Evolutionary conservation across 1,140 invertebrate species (phyloP), one percentile per base, ranked within the genome.

Genomic region (Tetragnatha versicolor): DNA sequence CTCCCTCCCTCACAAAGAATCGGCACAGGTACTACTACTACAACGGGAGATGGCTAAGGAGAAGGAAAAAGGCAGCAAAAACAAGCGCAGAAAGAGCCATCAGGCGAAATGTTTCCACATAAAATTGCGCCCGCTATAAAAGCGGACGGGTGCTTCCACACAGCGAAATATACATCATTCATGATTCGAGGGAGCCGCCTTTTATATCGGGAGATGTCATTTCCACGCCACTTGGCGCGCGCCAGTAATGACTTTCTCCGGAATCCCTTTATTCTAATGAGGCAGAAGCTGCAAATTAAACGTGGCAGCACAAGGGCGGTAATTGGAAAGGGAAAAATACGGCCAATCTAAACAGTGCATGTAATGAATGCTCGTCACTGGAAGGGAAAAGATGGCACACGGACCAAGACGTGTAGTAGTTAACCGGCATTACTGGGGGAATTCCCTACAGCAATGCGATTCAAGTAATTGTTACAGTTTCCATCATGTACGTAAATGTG

Each of bases 131-230:
- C 49, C 42, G 9, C 42, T 39, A 31, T 49, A 58, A 58, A 58
- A 14, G 55, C 27, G 35, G 55, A 9, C 29, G 3, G n/a, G n/a
- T n/a, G n/a, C n/a, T n/a, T n/a, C 22, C 17, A 58, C 35, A 2
- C 17, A 33, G 17, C 27, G 22, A 31, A 14, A 65, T 45, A 47
- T 49, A 17, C 27, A 68, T 49, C 42, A 68, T 68, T 68, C 63
- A 49, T 47, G 42, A 68, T 68, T 68, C 35, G 9, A 14, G 29
- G 20, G 31, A 25, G 9, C 63, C 20, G 27, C 25, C 35, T 39
- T 39, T 63, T 22, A 63, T 60, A 60, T 63, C 14, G 22, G 22
- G 27, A 29, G 42, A 68, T 49, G 63, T 68, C 63, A 68, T 68
- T 68, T 68, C 25, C 63, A 10, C 42, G 17, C 33, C 10, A n/a